These are phyloP conservation scores for Tragulus kanchil DNA, from an alignment of 2,113 vertebrate genomes.

Conservation along the genomic window DNA sequence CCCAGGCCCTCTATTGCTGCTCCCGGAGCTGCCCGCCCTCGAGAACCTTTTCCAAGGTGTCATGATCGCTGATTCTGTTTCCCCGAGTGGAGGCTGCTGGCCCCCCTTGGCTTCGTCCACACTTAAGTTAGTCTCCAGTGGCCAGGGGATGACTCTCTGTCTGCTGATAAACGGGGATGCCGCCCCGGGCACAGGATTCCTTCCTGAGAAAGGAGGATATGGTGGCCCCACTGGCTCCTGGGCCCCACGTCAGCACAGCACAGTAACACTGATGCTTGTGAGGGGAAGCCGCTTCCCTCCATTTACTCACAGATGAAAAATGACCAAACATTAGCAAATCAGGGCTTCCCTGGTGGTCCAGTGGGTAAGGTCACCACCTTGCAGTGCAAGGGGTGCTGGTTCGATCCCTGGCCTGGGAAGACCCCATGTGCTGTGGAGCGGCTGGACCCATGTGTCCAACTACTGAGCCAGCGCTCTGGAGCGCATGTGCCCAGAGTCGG, in stretches of 20 bases:
- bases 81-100: rapidly evolving
- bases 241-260: rapidly evolving
- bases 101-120: neutral
- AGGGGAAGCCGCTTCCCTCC: neutral
- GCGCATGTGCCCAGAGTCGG: too few relatives aligned
- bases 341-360: too few relatives aligned
- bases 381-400: too few relatives aligned
- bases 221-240: neutral
- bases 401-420: too few relatives aligned
- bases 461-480: too few relatives aligned
- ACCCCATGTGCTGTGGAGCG: too few relatives aligned
- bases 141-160: neutral
- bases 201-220: neutral
- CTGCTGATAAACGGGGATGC: neutral
- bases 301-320: neutral
- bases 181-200: rapidly evolving
- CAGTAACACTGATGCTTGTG: neutral
- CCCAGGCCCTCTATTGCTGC: neutral
- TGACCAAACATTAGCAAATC: neutral
- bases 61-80: neutral
- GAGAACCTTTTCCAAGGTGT: neutral
- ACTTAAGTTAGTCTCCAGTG: rapidly evolving
- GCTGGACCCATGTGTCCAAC: too few relatives aligned
- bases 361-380: too few relatives aligned
- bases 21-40: neutral